Percentiles rank a stretch among this genome's conserved stretches.
These are phyloP conservation scores for Crocuta crocuta DNA, from an alignment of 2,113 vertebrate species.

Conservation along the genomic window DNA sequence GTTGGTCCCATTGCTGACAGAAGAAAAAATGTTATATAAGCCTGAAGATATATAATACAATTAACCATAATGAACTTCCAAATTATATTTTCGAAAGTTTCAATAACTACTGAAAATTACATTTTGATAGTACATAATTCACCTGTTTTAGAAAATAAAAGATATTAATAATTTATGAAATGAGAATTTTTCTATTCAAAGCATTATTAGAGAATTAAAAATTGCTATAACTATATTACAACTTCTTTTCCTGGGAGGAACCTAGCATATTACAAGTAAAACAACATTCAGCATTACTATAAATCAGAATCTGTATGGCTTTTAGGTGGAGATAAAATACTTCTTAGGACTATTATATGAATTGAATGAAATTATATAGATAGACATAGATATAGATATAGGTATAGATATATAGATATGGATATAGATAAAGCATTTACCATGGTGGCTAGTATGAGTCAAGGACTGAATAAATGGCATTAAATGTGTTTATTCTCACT, in stretches of 20 bases:
- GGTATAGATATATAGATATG: not conserved
- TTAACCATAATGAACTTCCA: slow-evolving; percentile 37
- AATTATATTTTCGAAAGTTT: slow-evolving; percentile 39
- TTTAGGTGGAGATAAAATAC: slow-evolving; percentile 58
- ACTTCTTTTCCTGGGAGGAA: not conserved
- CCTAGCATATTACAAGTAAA: slow-evolving; percentile 10
- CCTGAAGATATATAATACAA: not conserved
- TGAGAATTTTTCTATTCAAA: slow-evolving; percentile 5
- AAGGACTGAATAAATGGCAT: not conserved
- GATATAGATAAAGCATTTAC: not conserved
- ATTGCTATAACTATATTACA: not conserved
- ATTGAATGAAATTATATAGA: slow-evolving; percentile 30
- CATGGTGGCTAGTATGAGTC: not conserved
- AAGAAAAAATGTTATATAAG: not conserved
- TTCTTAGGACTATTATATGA: slow-evolving; percentile 18
- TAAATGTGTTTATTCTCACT: slow-evolving; percentile 27
- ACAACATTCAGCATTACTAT: slow-evolving; percentile 22
- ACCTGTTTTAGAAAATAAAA: slow-evolving; percentile 22
- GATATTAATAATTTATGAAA: slow-evolving; percentile 12
- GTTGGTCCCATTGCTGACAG: not conserved
- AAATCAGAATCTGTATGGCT: slow-evolving; percentile 27
- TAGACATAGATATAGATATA: not conserved
- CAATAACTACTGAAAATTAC: slow-evolving; percentile 25
- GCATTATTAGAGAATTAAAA: slow-evolving; percentile 13
- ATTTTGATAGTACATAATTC: not conserved